Conservation (phyloP, 2,113 vertebrate genomes). For the Chloroceryle aenea region DNA sequence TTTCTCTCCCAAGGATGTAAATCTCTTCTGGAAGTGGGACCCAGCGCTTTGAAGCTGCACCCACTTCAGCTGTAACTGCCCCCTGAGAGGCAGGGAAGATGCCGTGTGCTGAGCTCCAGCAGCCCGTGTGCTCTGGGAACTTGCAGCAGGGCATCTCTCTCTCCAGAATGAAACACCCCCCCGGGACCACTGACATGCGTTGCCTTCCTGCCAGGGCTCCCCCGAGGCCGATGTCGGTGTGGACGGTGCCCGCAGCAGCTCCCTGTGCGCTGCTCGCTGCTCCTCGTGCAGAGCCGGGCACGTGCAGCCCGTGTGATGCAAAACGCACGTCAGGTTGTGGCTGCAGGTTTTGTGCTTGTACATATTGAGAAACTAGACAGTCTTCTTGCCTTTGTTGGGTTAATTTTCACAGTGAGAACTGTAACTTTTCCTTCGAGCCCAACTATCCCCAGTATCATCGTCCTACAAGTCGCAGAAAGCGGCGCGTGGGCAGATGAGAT, state of each 20-base stretch:
- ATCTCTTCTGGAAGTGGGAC: neutral
- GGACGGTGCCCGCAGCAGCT: neutral
- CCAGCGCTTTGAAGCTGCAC: neutral
- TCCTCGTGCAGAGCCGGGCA: neutral
- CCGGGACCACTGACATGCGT: accelerated
- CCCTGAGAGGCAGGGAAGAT: neutral
- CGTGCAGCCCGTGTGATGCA: accelerated
- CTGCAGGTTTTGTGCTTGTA: accelerated
- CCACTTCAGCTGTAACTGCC: neutral
- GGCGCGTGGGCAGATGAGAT: neutral
- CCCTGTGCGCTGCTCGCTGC: accelerated
- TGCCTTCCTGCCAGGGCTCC: neutral
- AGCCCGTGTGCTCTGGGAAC: neutral
- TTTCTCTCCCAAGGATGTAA: neutral
- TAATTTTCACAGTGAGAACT: neutral
- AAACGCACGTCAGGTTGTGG: accelerated
- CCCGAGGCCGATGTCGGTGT: neutral
- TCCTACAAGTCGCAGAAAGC: neutral
- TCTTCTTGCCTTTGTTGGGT: neutral
- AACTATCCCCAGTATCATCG: neutral
- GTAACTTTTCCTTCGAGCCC: neutral
- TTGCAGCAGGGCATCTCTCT: neutral
- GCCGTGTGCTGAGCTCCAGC: neutral
- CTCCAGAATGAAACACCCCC: neutral
- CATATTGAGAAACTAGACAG: accelerated